These are phyloP conservation scores for Mellilla xanthometata DNA, from an alignment of 2,888 invertebrate genomes.

Conservation along the genomic window DNA sequence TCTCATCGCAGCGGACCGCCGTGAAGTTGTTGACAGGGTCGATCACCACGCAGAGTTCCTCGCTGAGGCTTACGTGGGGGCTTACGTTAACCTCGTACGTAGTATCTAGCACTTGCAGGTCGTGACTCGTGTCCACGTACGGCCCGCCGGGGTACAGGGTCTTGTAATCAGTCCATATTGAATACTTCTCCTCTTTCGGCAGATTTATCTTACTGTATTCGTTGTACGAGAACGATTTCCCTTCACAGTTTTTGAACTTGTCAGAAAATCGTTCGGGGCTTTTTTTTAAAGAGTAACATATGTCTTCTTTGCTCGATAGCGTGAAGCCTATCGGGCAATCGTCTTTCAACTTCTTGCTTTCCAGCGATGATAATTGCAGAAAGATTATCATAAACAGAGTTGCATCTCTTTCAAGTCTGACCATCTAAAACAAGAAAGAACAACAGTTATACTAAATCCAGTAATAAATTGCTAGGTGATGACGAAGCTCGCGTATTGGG, in stretches of 20 bases:
- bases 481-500: no score
- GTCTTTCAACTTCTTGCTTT: conserved; percentile 35
- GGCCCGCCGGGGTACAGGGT: conserved; percentile 67
- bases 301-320: conserved; percentile 43
- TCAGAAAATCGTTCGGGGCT: conserved; percentile 62
- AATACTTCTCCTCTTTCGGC: conserved; percentile 38
- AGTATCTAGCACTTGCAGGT: conserved; percentile 44
- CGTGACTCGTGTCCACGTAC: conserved; percentile 60
- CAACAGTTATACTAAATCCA: background rate
- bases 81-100: conserved; percentile 50
- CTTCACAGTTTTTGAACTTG: conserved; percentile 60
- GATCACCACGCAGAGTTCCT: conserved; percentile 60
- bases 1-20: conserved; percentile 57
- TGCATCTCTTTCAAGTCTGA: conserved; percentile 33
- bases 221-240: conserved; percentile 59
- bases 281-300: conserved; percentile 62
- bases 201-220: conserved; percentile 53
- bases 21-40: conserved; percentile 55
- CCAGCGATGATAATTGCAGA: conserved; percentile 32
- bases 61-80: conserved; percentile 40
- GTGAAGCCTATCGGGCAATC: conserved; percentile 67
- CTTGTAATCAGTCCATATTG: conserved; percentile 72
- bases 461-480: conserved; percentile 10
- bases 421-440: conserved; percentile 51
- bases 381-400: conserved; percentile 37